Conservation (phyloP, 1,140 invertebrate genomes). For the Sarcophaga peregrina region DNA sequence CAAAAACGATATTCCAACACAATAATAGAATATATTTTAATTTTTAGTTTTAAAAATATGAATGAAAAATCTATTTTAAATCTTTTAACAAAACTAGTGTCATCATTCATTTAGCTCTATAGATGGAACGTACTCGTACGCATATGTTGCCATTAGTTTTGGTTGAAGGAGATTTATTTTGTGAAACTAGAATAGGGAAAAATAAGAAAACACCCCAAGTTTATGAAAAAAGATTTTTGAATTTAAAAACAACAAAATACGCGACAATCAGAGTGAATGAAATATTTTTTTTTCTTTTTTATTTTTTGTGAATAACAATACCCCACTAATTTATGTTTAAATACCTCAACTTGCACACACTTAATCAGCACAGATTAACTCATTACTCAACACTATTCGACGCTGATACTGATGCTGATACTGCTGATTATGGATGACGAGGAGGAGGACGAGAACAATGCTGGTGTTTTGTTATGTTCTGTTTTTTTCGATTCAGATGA, state of each 20-base stretch:
- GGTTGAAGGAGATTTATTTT: neutral
- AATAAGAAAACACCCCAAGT: neutral
- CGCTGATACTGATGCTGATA: neutral
- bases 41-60: neutral
- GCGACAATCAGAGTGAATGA: neutral
- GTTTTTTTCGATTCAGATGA: neutral
- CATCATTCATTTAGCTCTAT: neutral
- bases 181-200: too few relatives aligned
- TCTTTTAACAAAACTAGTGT: neutral
- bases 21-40: too few relatives aligned
- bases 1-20: too few relatives aligned
- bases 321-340: conserved; percentile 40
- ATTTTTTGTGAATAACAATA: conserved; percentile 23
- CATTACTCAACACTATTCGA: conserved; percentile 37
- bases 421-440: neutral
- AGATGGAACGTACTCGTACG: neutral
- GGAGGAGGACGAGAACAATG: neutral
- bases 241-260: neutral
- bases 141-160: neutral
- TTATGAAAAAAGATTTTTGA: neutral
- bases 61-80: neutral
- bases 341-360: conserved; percentile 32
- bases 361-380: conserved; percentile 41
- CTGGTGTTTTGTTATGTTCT: too few relatives aligned
- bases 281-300: too few relatives aligned